phyloP scores from a whole-genome alignment of 2,797 vertebrate genomes.

The Potorous gilbertii region DNA sequence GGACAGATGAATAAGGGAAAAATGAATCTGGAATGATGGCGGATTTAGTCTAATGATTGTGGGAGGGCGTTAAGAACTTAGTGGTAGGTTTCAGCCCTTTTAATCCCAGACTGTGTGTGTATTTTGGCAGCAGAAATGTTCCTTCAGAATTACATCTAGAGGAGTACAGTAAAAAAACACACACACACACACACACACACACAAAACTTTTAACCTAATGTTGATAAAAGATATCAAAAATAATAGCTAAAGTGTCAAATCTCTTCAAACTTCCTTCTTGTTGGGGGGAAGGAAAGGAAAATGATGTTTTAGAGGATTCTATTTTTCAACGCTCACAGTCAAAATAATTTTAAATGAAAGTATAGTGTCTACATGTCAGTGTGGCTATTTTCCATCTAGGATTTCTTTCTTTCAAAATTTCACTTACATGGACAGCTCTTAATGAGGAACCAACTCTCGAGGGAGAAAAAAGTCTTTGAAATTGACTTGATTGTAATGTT shows the following conservation, averaged over 20 bases:
- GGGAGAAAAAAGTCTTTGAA: neutral
- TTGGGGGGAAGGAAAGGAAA: neutral
- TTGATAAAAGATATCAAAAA: conserved; percentile 69
- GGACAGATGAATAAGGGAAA: conserved; percentile 91
- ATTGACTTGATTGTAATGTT: conserved; percentile 46
- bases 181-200: neutral
- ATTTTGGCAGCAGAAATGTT: conserved; percentile 87
- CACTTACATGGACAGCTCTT: conserved; percentile 55
- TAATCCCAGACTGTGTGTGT: conserved; percentile 87
- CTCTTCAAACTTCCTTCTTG: neutral
- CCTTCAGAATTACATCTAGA: conserved; percentile 78
- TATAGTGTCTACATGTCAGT: neutral
- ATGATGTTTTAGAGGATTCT: neutral
- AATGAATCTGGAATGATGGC: conserved; percentile 90
- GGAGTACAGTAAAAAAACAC: conserved; percentile 75
- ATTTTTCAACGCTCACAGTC: neutral
- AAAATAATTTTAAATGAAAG: conserved; percentile 46
- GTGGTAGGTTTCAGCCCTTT: conserved; percentile 89
- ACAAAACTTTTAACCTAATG: conserved; percentile 65
- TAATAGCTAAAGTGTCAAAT: neutral
- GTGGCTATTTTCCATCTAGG: conserved; percentile 22
- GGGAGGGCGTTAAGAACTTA: conserved; percentile 88
- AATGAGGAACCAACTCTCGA: conserved; percentile 51
- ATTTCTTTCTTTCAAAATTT: conserved; percentile 49
- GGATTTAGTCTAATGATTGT: conserved; percentile 90